A percentile compares a stretch with the other conserved stretches of the same genome.
Conservation (phyloP, 2,797 vertebrate genomes). For the Chaenodraco wilsoni region DNA sequence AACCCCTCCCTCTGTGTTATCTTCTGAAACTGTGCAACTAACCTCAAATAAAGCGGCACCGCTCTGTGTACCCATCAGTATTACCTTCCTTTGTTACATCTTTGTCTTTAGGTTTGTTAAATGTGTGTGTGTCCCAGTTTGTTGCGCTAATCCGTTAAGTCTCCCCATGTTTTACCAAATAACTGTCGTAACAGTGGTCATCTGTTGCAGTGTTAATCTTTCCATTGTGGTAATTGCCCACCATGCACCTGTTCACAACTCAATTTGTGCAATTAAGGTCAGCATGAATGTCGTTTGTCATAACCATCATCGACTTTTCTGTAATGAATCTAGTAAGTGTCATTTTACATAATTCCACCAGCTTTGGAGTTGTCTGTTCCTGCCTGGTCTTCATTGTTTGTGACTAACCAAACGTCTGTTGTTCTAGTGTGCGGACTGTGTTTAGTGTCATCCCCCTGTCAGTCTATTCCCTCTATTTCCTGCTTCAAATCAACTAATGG, state of each 20-base stretch:
- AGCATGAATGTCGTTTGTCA: conserved; percentile 48
- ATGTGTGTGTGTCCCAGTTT: conserved; percentile 31
- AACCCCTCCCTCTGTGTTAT: conserved; percentile 23
- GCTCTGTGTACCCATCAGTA: conserved; percentile 9
- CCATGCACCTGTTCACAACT: conserved; percentile 42
- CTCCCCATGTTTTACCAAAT: conserved; percentile 20
- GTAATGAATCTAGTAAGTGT: conserved; percentile 31
- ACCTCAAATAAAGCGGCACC: conserved; percentile 33
- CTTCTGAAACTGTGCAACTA: conserved; percentile 54
- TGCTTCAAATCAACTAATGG: conserved; percentile 4
- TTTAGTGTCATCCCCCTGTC: conserved; percentile 19
- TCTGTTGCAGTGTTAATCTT: conserved; percentile 48
- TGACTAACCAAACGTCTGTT: conserved; percentile 72
- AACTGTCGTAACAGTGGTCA: conserved; percentile 3
- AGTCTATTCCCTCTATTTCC: conserved; percentile 8
- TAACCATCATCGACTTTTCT: conserved; percentile 47
- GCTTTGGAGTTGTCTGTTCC: conserved; percentile 42
- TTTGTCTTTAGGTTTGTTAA: conserved; percentile 44
- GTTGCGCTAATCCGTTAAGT: conserved; percentile 23
- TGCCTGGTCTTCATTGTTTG: conserved; percentile 48
- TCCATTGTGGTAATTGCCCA: conserved; percentile 60
- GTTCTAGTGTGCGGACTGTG: conserved; percentile 44
- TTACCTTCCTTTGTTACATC: conserved; percentile 37
- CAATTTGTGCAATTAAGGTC: conserved; percentile 55
- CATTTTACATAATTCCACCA: conserved; percentile 44